These are phyloP conservation scores for Ceratina australensis DNA, from an alignment of 1,140 invertebrate genomes.

Conservation along the genomic window DNA sequence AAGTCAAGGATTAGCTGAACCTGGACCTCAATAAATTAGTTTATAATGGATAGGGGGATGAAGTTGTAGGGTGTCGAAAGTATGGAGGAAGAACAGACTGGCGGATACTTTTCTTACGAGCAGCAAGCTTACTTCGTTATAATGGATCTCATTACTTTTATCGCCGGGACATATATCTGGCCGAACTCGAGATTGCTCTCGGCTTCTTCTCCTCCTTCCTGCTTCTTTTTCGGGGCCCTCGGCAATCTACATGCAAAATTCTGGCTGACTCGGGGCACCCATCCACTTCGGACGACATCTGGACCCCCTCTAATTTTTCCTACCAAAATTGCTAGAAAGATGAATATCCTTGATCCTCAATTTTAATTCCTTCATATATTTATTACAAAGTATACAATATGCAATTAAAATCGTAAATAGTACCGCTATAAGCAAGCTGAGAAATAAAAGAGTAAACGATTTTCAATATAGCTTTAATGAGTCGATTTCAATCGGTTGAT, in stretches of 20 bases:
- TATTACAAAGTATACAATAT: too few species aligned
- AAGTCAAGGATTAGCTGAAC: too few species aligned
- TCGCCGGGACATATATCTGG: constrained; percentile 75
- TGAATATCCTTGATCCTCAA: constrained; percentile 41
- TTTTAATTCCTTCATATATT: too few species aligned
- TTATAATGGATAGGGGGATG: not conserved
- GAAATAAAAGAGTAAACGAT: too few species aligned
- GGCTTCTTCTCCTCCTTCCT: constrained; percentile 20
- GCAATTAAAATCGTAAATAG: too few species aligned
- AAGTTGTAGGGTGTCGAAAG: not conserved
- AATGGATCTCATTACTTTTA: constrained; percentile 80
- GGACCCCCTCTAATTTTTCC: not conserved
- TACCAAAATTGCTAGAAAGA: constrained; percentile 22
- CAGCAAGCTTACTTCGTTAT: constrained; percentile 73
- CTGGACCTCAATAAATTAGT: not conserved
- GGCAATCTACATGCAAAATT: constrained; percentile 76
- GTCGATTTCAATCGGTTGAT: too few species aligned
- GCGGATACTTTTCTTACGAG: constrained; percentile 57
- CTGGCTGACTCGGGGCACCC: constrained; percentile 17
- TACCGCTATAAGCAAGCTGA: too few species aligned
- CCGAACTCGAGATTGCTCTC: constrained; percentile 73
- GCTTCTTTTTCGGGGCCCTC: constrained; percentile 41
- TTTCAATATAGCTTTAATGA: too few species aligned
- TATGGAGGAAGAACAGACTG: not conserved
- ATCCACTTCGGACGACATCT: constrained; percentile 35